Percentiles rank a stretch among this genome's conserved stretches.
Evolutionary conservation across 2,888 invertebrate species (phyloP).

Genomic region (Resseliella maxima): DNA sequence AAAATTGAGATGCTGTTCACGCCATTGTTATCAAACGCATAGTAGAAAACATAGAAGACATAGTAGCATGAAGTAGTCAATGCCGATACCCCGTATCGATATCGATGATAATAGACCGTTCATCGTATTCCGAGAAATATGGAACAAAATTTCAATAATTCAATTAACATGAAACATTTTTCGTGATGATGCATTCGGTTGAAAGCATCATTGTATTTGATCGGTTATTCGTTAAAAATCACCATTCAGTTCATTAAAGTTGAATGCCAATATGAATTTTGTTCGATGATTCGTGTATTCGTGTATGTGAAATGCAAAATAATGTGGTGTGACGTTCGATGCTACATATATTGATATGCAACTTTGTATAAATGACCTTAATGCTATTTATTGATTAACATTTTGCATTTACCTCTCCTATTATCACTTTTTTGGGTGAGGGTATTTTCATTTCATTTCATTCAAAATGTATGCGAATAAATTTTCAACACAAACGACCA

Average conservation of each 20-base stretch:
- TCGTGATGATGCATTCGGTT: neutral
- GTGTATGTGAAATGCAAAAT: neutral
- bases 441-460: neutral
- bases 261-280: neutral
- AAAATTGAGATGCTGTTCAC: slow-evolving; percentile 81
- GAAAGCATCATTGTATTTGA: neutral
- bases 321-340: neutral
- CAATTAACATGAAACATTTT: neutral
- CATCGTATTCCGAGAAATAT: neutral
- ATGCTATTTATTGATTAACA: slow-evolving; percentile 39
- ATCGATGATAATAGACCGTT: neutral
- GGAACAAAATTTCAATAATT: slow-evolving; percentile 29
- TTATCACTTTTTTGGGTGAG: neutral
- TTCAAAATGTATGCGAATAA: neutral
- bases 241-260: neutral
- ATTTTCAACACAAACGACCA: too few species aligned
- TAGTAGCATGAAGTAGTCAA: neutral
- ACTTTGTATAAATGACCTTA: neutral
- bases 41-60: neutral
- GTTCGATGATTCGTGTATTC: neutral
- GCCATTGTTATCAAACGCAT: neutral
- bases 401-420: neutral
- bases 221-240: neutral
- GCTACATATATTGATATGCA: neutral
- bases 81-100: too few species aligned